Evolutionary conservation across 2,113 vertebrate species (phyloP).

Genomic region (Trematocara stigmaticum): DNA sequence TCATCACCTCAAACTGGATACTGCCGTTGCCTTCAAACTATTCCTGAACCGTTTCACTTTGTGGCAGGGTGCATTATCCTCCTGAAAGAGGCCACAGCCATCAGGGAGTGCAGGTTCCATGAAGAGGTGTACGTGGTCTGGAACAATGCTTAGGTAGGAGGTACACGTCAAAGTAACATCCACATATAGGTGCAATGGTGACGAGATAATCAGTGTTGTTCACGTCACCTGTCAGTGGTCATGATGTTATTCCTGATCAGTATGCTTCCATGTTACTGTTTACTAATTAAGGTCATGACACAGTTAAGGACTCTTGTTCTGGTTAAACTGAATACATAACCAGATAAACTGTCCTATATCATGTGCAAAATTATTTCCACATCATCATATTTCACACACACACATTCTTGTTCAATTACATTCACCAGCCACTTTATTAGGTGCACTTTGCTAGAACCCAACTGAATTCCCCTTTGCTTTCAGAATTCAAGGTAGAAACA

Average conservation of each 20-base stretch:
- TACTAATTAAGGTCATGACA: neutral
- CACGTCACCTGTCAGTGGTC: neutral
- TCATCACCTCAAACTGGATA: neutral
- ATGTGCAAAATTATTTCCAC: fast-evolving
- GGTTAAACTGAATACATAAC: neutral
- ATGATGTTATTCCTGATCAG: fast-evolving
- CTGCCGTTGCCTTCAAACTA: neutral
- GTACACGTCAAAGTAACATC: neutral
- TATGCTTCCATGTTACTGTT: neutral
- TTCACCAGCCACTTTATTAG: neutral
- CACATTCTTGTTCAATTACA: neutral
- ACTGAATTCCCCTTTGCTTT: neutral
- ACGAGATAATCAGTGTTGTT: fast-evolving
- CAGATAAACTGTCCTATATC: neutral
- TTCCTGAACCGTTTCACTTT: neutral
- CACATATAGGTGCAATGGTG: neutral
- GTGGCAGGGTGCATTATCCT: neutral
- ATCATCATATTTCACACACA: neutral
- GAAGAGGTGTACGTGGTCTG: neutral
- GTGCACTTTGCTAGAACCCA: neutral
- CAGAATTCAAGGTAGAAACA: neutral
- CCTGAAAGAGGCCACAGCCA: neutral
- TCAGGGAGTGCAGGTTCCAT: neutral
- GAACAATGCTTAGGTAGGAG: neutral
- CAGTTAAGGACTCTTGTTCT: neutral